Base-by-base conservation (phyloP, 2,888 invertebrate species). In the Epirrhoe tristata region DNA sequence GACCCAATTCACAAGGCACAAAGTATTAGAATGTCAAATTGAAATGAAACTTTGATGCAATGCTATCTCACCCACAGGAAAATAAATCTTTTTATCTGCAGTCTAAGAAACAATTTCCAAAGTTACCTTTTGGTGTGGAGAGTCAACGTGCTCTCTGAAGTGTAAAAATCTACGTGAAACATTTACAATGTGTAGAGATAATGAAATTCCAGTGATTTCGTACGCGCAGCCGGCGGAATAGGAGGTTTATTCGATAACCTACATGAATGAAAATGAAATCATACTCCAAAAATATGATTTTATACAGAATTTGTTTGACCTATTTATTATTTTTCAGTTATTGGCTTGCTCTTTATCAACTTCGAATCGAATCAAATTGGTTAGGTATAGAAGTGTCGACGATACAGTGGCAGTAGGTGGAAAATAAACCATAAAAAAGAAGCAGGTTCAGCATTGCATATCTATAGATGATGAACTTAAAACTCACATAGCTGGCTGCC, bases 201-300 rank as follows among this genome's bases (percentile, higher is more conserved):
- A 63, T 67, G 51, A 67, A 63, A 55, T 67, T 63, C 55, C 63
- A 67, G 58, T 67, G 63, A 63, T 63, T 67, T 63, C 50, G 34
- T 39, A 54, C 58, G 50, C 31, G 50, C 55, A 51, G 58, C 36
- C 5, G 17, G 43, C 5, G 17, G 43, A 24, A 51, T 10, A 39
- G 43, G 16, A 52, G 52, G 51, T 52, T 57, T 57, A 63, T 63
- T 63, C 57, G 51, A 57, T 62, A 62, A 56, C 39, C 56, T 39
- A 55, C 48, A 61, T 56, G 56, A 58, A 64, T 58, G 14, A 10
- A 50, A 59, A 51, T 55, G 16, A 57, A 63, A 52, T 56, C 56
- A 24, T n/a, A 16, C 17, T 46, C 58, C 46, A 34, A 43, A 53
- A 31, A 57, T 53, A 46, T 8, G 36, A 6, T 43, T 50, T 34